Percentiles rank a stretch among this genome's conserved stretches.
Conservation (phyloP, 2,888 invertebrate genomes). For the Agonopterix subpropinquella region DNA sequence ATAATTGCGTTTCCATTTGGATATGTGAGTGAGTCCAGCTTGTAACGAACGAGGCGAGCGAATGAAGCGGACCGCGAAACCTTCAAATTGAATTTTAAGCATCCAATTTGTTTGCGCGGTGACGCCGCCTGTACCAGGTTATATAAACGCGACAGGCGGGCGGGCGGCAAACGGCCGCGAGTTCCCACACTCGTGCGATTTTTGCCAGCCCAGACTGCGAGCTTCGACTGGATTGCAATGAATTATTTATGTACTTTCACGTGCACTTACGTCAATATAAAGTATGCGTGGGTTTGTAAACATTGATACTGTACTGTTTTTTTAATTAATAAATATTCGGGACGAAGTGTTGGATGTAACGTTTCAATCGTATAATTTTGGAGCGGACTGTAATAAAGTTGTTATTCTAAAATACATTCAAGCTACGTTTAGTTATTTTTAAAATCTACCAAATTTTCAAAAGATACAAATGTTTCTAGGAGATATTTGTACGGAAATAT, state of each 20-base stretch:
- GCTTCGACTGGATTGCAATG: conserved; percentile 45
- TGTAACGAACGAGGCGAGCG: conserved; percentile 62
- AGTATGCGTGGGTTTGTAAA: conserved; percentile 4
- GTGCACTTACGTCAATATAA: conserved; percentile 9
- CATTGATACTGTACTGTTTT: no score
- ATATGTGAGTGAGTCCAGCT: conserved; percentile 57
- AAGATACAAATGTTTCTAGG: no score
- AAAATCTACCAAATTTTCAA: no score
- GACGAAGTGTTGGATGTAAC: no score
- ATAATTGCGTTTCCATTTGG: conserved; percentile 60
- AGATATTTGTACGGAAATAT: no score
- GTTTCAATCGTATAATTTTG: no score
- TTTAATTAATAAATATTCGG: no score
- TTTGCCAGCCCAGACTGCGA: conserved; percentile 42
- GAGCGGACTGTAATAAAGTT: no score
- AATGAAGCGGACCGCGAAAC: conserved; percentile 73
- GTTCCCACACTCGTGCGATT: conserved; percentile 59
- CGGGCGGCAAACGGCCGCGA: conserved; percentile 8
- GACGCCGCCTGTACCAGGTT: conserved; percentile 28
- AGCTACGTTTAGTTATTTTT: no score
- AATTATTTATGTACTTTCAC: conserved; percentile 45
- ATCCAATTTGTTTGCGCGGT: conserved; percentile 71
- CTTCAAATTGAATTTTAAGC: conserved; percentile 76
- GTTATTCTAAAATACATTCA: no score
- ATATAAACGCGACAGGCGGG: conserved; percentile 30